Conservation (phyloP, 2,888 invertebrate species). For the Drosophila algonquin region DNA sequence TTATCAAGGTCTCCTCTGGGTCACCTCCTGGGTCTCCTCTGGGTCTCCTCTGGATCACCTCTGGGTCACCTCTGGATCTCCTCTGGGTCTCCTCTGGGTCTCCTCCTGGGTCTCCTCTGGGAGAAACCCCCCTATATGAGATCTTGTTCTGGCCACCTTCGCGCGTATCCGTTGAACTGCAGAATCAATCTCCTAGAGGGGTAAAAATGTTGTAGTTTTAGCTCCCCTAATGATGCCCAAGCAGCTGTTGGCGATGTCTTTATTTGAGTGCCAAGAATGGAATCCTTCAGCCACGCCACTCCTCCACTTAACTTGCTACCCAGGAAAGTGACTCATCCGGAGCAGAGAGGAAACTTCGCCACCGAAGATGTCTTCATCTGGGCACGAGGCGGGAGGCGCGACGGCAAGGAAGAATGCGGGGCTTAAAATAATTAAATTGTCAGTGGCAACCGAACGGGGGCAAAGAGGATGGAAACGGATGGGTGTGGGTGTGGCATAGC, state of each 20-base stretch:
- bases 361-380: constrained; percentile 28
- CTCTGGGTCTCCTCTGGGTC: too few species aligned
- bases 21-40: too few species aligned
- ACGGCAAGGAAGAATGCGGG: constrained; percentile 56
- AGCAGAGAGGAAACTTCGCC: constrained; percentile 22
- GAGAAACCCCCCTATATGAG: too few species aligned
- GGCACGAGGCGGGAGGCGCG: neutral
- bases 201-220: neutral
- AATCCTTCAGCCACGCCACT: neutral
- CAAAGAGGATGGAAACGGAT: constrained; percentile 9
- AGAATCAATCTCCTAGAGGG: neutral
- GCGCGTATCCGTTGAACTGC: neutral
- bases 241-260: neutral
- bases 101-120: too few species aligned
- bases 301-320: neutral
- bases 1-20: too few species aligned
- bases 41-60: too few species aligned
- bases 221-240: neutral
- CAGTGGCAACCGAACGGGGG: constrained; percentile 61
- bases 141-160: too few species aligned
- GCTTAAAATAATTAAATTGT: constrained; percentile 76
- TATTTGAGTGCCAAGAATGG: neutral
- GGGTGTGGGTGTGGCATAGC: constrained; percentile 26
- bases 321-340: neutral
- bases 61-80: too few species aligned